These are phyloP conservation scores for Phengaris arion DNA, from an alignment of 2,888 invertebrate genomes.

Conservation along the genomic window DNA sequence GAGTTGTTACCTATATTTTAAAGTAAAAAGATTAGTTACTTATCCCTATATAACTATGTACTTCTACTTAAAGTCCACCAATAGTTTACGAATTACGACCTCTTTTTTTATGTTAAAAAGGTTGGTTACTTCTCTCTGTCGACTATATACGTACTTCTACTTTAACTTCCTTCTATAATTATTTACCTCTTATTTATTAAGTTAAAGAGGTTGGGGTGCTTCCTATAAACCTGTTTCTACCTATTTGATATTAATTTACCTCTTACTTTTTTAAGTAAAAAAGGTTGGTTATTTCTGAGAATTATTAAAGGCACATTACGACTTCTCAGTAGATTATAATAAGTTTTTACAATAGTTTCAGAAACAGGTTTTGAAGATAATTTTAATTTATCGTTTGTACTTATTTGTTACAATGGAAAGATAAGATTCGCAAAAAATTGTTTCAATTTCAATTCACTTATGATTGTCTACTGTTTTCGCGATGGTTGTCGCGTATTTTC, in stretches of 20 bases:
- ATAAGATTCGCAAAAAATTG: not conserved
- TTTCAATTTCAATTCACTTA: not conserved
- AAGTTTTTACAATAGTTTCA: not conserved
- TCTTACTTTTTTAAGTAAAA: not conserved
- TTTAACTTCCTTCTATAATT: no score
- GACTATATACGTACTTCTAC: no score
- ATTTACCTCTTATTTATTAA: no score
- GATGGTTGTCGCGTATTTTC: not conserved
- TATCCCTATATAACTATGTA: not conserved
- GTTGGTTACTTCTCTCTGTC: no score
- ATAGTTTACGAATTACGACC: no score
- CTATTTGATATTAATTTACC: no score
- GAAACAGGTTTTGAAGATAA: not conserved
- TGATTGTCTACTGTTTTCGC: no score
- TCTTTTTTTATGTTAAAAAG: no score
- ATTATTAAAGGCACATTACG: not conserved
- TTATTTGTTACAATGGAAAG: not conserved
- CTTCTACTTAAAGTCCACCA: not conserved
- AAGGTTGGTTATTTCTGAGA: not conserved
- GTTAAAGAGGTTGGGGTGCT: no score
- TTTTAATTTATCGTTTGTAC: not conserved
- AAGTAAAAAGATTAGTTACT: not conserved
- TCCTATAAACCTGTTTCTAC: no score
- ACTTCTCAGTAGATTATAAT: not conserved
- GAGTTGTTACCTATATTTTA: not conserved